phyloP scores from a whole-genome alignment of 2,113 vertebrate genomes.

The Sinosuthora webbiana region DNA sequence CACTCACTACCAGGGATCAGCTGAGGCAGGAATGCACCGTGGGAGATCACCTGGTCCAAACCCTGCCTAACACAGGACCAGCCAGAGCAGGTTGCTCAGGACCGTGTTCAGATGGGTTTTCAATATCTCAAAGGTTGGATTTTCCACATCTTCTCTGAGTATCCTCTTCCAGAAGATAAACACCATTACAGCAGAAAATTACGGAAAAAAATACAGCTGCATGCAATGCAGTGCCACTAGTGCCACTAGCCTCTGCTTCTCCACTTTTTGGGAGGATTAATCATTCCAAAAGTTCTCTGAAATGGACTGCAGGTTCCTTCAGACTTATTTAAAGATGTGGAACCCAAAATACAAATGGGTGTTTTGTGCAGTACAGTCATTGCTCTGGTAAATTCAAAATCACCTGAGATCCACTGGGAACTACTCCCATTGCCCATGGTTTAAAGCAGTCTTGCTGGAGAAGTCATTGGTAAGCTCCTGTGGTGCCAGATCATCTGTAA shows the following conservation, averaged over 20 bases:
- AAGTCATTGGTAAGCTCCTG: neutral
- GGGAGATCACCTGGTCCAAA: too few relatives aligned
- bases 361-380: neutral
- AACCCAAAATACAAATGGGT: neutral
- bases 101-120: neutral
- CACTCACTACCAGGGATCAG: accelerated
- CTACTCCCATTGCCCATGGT: neutral
- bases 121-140: neutral
- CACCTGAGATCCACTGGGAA: neutral
- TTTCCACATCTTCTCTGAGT: neutral
- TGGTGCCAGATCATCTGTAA: neutral
- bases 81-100: neutral
- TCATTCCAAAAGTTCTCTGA: neutral
- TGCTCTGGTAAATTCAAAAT: neutral
- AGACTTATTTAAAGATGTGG: neutral
- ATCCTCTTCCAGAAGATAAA: neutral
- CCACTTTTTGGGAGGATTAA: neutral
- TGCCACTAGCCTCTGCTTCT: neutral
- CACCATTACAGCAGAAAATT: neutral
- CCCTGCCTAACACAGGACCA: neutral
- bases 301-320: neutral
- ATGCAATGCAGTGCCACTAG: neutral
- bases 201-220: neutral
- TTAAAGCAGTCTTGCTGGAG: neutral
- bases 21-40: neutral